Evolutionary conservation across 2,113 vertebrate genomes (phyloP), one percentile per base, ranked within the genome.

Genomic region (Varanus salvator): DNA sequence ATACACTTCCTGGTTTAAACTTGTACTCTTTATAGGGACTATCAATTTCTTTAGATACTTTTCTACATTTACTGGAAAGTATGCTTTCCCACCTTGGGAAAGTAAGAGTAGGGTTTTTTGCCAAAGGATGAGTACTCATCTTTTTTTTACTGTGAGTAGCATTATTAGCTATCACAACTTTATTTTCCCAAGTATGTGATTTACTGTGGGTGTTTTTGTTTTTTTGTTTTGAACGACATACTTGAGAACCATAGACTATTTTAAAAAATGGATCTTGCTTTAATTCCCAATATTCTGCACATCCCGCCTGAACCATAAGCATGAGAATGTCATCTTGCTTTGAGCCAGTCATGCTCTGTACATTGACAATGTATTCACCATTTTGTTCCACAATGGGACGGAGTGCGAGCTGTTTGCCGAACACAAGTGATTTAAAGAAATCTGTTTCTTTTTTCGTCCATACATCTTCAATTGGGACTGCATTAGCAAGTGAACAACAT

Each of bases 401-500:
- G 86, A 98, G 94, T 17, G 95, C 89, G 84, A 99, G 52, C 2
- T 86, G 87, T 95, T 96, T 98, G 90, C 98, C 94, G 86, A 95
- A 95, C 31, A 98, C 97, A 8, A 94, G n/a, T 25, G 86, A 84
- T 95, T 97, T 98, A 94, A 99, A 99, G 86, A 96, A 98, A 92
- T 98, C 95, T 3, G 71, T 96, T 88, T 95, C 95, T 71, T 87
- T 77, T 64, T 95, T 96, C 52, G 97, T 95, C 98, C 99, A 99
- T 27, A 97, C 87, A 9, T 97, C 98, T 84, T 97, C 97, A 48
- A 94, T 0, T 77, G 98, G 98, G 93, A 96, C 90, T 0, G 97
- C 54, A 78, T 96, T 95, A n/a, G 95, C 97, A 91, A 99, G 97
- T 44, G 97, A 96, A 97, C 98, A 99, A 92, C 95, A 96, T 8